Conservation (phyloP, 2,888 invertebrate species). For the Rotaria sp. region DNA sequence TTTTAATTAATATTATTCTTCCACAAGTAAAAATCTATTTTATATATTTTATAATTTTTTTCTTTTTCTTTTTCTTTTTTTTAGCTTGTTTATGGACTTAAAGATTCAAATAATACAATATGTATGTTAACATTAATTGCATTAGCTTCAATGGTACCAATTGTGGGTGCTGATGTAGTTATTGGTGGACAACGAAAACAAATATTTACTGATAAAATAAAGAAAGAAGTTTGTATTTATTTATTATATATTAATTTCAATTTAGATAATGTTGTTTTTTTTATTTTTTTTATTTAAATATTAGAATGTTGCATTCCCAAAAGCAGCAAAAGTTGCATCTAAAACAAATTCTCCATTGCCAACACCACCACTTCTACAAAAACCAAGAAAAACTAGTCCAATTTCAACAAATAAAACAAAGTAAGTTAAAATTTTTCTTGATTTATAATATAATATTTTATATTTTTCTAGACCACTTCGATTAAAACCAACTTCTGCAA, state of each 20-base stretch:
- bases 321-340: background rate
- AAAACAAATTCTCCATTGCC: background rate
- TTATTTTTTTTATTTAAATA: background rate
- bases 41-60: background rate
- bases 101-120: constrained; percentile 34
- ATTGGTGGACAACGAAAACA: constrained; percentile 31
- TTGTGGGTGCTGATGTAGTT: constrained; percentile 32
- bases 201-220: constrained; percentile 4
- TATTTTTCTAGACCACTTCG: background rate
- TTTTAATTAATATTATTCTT: constrained; percentile 29
- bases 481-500: background rate
- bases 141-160: constrained; percentile 34
- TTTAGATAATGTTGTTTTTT: too few relatives aligned
- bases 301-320: background rate
- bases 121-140: constrained; percentile 34
- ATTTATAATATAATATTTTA: background rate
- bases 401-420: background rate
- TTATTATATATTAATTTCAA: background rate
- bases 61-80: background rate
- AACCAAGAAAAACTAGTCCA: background rate
- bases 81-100: constrained; percentile 32
- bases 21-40: constrained; percentile 29
- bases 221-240: background rate
- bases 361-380: background rate
- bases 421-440: background rate